Evolutionary conservation across 2,113 vertebrate species (phyloP), one percentile per base, ranked within the genome.

Genomic region (Zootoca vivipara): DNA sequence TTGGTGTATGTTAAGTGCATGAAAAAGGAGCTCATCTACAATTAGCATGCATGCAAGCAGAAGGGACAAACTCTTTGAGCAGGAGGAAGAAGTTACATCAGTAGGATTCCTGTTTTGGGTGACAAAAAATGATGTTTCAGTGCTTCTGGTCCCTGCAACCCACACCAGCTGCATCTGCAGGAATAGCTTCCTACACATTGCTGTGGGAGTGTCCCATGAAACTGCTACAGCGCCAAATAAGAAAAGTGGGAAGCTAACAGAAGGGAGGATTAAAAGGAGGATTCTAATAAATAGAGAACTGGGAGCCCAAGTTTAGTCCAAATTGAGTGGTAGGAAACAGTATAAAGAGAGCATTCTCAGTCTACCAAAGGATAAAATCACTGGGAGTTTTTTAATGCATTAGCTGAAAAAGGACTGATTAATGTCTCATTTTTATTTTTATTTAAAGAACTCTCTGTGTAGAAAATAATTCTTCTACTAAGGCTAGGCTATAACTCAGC

Each of bases 401-500:
- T 77, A 42, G 38, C 38, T 42, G 35, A 77, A 77, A 72, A 15
- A 40, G 40, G 24, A 33, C 73, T 75, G 35, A 38, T 77, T 77
- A 77, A 42, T 77, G 40, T 77, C 38, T 77, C 10, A 13, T 77
- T 77, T 42, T 72, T 72, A 33, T n/a, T 72, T 72, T 33, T 72
- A 15, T 52, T 52, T 52, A 70, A 70, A 70, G 69, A 70, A 70
- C 46, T 52, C 2, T 52, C 46, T 78, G 1, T 42, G 38, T 42
- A 13, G 24, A 78, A 52, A 78, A 52, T 52, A 78, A 30, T 78
- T 30, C 87, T 89, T 46, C 40, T 78, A 77, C 42, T 81, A 83
- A 46, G 16, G 1, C 8, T 86, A 72, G 86, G 79, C 79, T 87
- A 7, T 83, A 81, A 92, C 90, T 91, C 85, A 83, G 87, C 78